These are phyloP conservation scores for Gerris buenoi DNA, from an alignment of 1,140 invertebrate genomes.

Conservation along the genomic window DNA sequence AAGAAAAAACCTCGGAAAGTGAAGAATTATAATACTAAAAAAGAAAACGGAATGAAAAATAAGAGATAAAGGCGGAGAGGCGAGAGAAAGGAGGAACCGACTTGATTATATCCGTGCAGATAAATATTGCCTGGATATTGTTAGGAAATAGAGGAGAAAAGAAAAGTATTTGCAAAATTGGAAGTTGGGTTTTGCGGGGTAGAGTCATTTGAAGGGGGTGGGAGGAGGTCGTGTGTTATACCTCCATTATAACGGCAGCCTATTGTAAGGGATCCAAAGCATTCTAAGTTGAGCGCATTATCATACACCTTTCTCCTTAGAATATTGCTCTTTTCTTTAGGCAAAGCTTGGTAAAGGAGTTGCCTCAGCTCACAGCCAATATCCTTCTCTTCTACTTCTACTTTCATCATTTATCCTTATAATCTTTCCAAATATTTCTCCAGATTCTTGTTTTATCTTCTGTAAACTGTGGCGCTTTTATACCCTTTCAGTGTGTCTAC, in stretches of 20 bases:
- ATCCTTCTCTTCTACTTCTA: too few relatives aligned
- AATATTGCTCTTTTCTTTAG: background rate
- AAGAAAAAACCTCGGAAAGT: background rate
- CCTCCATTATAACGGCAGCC: background rate
- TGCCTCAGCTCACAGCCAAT: too few relatives aligned
- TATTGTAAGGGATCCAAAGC: background rate
- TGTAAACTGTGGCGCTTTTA: too few relatives aligned
- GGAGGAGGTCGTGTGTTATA: background rate
- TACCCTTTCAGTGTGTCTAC: too few relatives aligned
- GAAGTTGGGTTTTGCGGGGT: background rate
- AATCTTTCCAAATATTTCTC: too few relatives aligned
- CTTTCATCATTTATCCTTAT: too few relatives aligned
- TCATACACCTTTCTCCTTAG: background rate
- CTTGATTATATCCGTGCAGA: background rate
- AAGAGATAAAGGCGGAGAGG: background rate
- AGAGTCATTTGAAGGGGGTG: background rate
- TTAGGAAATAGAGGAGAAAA: background rate
- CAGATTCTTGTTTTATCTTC: too few relatives aligned
- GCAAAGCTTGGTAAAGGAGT: background rate
- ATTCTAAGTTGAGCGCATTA: background rate
- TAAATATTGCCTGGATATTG: background rate
- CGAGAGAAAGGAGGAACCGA: background rate
- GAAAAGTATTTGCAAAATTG: background rate
- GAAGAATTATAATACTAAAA: background rate
- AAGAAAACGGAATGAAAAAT: background rate